A percentile compares a stretch with the other conserved stretches of the same genome.
phyloP scores from a whole-genome alignment of 2,113 vertebrate species.

The Hippocampus zosterae region DNA sequence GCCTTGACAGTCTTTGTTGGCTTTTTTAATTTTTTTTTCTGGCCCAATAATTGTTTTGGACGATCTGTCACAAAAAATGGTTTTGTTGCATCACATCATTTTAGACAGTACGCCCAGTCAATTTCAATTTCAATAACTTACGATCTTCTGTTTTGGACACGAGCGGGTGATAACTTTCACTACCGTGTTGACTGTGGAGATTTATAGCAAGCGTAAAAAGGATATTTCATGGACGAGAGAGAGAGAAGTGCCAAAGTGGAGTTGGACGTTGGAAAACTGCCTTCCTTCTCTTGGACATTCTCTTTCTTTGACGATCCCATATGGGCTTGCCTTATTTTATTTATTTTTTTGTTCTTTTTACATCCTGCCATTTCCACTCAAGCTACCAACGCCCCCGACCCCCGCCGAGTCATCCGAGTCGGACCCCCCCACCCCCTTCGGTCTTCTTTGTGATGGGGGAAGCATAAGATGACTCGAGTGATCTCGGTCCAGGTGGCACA shows the following conservation, averaged over 20 bases:
- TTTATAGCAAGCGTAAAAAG: conserved; percentile 32
- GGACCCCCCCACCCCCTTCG: not conserved
- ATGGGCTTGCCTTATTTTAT: conserved; percentile 1
- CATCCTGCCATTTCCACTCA: conserved; percentile 14
- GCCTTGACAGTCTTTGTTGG: not conserved
- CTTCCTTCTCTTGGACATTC: not conserved
- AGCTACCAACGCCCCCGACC: not conserved
- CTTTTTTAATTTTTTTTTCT: not conserved
- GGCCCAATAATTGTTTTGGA: not conserved
- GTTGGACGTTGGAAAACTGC: not conserved
- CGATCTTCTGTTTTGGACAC: conserved; percentile 35
- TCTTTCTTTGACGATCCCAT: not conserved
- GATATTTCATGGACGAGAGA: conserved; percentile 21
- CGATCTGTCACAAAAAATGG: not conserved
- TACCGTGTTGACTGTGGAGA: conserved; percentile 16
- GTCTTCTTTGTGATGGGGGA: conserved; percentile 23
- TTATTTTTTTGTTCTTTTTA: conserved; percentile 4
- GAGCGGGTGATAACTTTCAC: conserved; percentile 49
- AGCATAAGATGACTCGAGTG: conserved; percentile 34
- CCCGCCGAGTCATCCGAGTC: not conserved
- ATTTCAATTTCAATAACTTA: conserved; percentile 11
- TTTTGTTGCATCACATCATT: not conserved
- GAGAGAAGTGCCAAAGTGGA: conserved; percentile 1
- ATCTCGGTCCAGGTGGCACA: conserved; percentile 45
- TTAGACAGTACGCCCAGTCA: not conserved